These are phyloP conservation scores for Nesogale talazaci DNA, from an alignment of 2,113 vertebrate genomes.

Conservation along the genomic window DNA sequence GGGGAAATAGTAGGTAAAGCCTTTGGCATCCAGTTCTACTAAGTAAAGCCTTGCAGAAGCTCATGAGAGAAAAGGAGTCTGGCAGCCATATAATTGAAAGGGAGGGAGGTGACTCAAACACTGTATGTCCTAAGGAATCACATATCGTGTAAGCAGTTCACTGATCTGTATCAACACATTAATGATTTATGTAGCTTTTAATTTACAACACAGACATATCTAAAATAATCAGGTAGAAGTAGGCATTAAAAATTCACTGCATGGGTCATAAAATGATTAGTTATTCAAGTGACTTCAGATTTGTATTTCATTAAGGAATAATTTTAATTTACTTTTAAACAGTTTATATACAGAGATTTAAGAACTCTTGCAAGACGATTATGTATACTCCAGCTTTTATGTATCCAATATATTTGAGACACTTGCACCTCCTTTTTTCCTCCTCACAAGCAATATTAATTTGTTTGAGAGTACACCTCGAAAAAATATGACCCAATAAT, in stretches of 20 bases:
- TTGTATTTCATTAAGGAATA: constrained; percentile 91
- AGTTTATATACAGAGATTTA: constrained; percentile 89
- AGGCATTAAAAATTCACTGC: constrained; percentile 89
- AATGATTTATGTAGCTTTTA: constrained; percentile 91
- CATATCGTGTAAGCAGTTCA: constrained; percentile 83
- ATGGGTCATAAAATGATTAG: constrained; percentile 90
- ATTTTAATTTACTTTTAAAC: constrained; percentile 91
- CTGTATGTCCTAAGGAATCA: constrained; percentile 83
- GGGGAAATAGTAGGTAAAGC: constrained; percentile 29
- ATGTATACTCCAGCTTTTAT: constrained; percentile 85
- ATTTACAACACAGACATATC: constrained; percentile 88
- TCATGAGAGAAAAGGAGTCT: constrained; percentile 65
- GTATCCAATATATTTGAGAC: constrained; percentile 84
- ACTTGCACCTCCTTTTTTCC: constrained; percentile 58
- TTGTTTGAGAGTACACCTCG: constrained; percentile 82
- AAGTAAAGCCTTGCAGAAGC: constrained; percentile 65
- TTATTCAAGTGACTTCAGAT: constrained; percentile 89
- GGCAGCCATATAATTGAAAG: constrained; percentile 77
- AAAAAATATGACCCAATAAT: constrained; percentile 81
- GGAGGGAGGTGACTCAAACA: constrained; percentile 76
- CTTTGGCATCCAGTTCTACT: background rate
- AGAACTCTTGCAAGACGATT: constrained; percentile 86
- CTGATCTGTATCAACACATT: constrained; percentile 89
- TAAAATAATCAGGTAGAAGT: constrained; percentile 89
- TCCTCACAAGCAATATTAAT: constrained; percentile 79